Evolutionary conservation across 2,113 vertebrate genomes (phyloP), one percentile per base, ranked within the genome.

Genomic region (Rhegmatorhina hoffmannsi): DNA sequence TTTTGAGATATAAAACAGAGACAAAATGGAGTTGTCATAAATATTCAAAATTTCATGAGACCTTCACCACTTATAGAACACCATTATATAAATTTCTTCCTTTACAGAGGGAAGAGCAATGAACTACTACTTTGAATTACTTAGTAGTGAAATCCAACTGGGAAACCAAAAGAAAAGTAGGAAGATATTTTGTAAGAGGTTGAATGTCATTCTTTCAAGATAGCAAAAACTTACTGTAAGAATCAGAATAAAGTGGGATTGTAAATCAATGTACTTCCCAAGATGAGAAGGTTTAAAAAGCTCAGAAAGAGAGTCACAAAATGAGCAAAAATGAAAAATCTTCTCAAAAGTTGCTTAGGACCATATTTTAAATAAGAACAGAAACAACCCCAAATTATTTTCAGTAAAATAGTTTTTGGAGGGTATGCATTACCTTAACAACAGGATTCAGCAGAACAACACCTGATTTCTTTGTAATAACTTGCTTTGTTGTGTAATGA

Each of bases 401-500:
- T 89, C 70, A 90, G 52, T 55, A 58, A 69, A 88, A 84, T n/a
- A n/a, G 7, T 63, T 55, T 13, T 64, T 72, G 25, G 40, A 72
- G 89, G 33, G 26, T 43, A 58, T 11, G 77, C 86, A 60, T 93
- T 98, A 98, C 99, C 99, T 99, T 99, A 96, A 99, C 89, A 74
- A 99, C 98, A 2, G 99, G 98, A 98, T 99, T 99, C 69, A 99
- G 97, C 55, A 99, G 98, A 83, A 99, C 98, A 4, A 99, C 99
- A 44, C 98, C 99, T 6, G 99, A 99, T 96, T 99, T 99, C 98
- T 99, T 99, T 62, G 99, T 99, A 97, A 99, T 99, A 88, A 99
- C 98, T 93, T 99, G 99, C 88, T 99, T 99, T 77, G 98, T 98
- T 91, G 98, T 98, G 78, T 99, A 99, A 94, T 99, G 99, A 97